Evolutionary conservation across 2,113 vertebrate genomes (phyloP).

Genomic region (Mus spicilegus): DNA sequence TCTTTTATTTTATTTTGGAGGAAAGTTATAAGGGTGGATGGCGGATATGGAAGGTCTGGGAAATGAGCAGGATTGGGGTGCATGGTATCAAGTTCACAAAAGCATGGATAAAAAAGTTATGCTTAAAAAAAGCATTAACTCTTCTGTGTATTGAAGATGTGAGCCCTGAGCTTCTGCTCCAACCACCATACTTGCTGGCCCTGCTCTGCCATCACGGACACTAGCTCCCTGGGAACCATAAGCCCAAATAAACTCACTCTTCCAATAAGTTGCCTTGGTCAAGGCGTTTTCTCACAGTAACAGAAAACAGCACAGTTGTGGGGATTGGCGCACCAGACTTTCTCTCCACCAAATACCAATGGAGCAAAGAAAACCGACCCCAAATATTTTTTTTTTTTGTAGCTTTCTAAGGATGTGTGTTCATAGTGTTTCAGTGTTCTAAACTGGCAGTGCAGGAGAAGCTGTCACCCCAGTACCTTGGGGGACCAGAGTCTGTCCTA

Average conservation of each 20-base stretch:
- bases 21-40: too few species aligned
- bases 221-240: neutral
- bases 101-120: neutral
- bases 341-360: neutral
- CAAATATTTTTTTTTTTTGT: neutral
- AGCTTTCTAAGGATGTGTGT: neutral
- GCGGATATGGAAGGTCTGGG: too few species aligned
- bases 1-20: too few species aligned
- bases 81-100: too few species aligned
- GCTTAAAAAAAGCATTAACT: neutral
- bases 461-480: neutral
- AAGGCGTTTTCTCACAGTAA: neutral
- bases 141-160: neutral
- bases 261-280: neutral
- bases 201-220: neutral
- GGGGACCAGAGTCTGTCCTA: neutral
- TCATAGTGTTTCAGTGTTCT: neutral
- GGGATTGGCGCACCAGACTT: neutral
- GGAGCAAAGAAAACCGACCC: neutral
- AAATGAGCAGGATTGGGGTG: too few species aligned
- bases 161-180: neutral
- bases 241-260: neutral
- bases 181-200: neutral
- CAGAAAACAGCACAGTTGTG: neutral
- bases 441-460: neutral